A percentile compares a stretch with the other conserved stretches of the same genome.
phyloP scores from a whole-genome alignment of 1,140 invertebrate species.

The Zaprionus lachaisei region DNA sequence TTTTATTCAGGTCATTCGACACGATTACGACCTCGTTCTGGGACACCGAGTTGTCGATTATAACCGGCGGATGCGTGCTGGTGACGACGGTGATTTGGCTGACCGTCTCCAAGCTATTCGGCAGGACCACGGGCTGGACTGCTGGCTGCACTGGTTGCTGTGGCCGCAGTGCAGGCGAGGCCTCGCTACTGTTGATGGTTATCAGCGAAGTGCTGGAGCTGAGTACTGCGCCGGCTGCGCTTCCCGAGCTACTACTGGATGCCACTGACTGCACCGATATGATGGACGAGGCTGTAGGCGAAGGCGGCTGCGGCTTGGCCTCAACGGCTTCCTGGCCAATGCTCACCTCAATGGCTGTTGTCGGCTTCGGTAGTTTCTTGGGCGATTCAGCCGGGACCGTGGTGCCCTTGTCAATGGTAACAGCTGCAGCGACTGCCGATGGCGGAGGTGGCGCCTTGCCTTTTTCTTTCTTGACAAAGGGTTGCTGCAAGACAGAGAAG shows the following conservation, averaged over 20 bases:
- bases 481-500: constrained; percentile 30
- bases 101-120: constrained; percentile 89
- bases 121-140: constrained; percentile 82
- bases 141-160: constrained; percentile 30
- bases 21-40: constrained; percentile 91
- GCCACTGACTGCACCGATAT: constrained; percentile 74
- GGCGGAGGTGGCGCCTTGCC: constrained; percentile 89
- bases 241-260: constrained; percentile 58
- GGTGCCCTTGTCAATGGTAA: constrained; percentile 16
- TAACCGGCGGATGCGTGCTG: constrained; percentile 91
- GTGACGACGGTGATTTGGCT: constrained; percentile 93
- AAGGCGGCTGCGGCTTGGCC: constrained; percentile 84
- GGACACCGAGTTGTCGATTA: constrained; percentile 86
- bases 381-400: constrained; percentile 14
- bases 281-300: constrained; percentile 85
- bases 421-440: constrained; percentile 50
- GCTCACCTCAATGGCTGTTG: constrained; percentile 81
- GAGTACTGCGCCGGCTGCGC: constrained; percentile 54
- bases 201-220: constrained; percentile 80
- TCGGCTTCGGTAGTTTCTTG: constrained; percentile 47
- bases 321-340: constrained; percentile 61
- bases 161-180: constrained; percentile 54
- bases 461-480: constrained; percentile 88
- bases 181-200: constrained; percentile 79
- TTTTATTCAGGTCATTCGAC: constrained; percentile 90